A percentile compares a stretch with the other conserved stretches of the same genome.
These are phyloP conservation scores for Sigmodon hispidus DNA, from an alignment of 2,113 vertebrate species.

Conservation along the genomic window DNA sequence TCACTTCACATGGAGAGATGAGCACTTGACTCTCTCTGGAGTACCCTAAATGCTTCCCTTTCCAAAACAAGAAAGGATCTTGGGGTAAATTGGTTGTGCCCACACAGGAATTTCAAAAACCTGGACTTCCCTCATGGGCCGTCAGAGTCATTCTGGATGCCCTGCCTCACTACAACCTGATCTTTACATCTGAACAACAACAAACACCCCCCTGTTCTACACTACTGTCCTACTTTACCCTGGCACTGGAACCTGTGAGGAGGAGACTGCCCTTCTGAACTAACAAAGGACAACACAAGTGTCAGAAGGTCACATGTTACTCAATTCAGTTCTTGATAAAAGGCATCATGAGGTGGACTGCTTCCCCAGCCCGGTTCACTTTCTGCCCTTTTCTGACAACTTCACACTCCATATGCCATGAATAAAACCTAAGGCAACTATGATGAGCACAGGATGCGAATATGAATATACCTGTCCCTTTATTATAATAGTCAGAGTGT, in stretches of 20 bases:
- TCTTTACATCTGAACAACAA: background rate
- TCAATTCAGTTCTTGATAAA: background rate
- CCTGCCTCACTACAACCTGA: background rate
- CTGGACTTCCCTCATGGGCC: background rate
- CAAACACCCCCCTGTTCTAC: background rate
- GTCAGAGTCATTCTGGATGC: background rate
- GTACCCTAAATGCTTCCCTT: background rate
- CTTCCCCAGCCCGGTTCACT: background rate
- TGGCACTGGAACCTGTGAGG: background rate
- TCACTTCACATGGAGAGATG: background rate
- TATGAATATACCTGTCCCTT: background rate
- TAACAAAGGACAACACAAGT: background rate
- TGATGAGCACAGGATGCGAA: background rate
- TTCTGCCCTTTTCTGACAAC: background rate
- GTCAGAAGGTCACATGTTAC: background rate
- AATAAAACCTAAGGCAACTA: background rate
- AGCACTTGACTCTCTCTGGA: background rate
- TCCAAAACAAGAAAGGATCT: background rate
- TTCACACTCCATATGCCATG: background rate
- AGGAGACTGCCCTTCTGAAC: background rate
- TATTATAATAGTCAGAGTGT: background rate
- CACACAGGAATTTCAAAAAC: background rate
- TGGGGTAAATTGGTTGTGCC: background rate
- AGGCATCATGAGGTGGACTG: background rate
- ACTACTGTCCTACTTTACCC: background rate